Evolutionary conservation across 35 echinoderm and acorn worm genomes (phyloP).

Genomic region (Ptychodera flava): DNA sequence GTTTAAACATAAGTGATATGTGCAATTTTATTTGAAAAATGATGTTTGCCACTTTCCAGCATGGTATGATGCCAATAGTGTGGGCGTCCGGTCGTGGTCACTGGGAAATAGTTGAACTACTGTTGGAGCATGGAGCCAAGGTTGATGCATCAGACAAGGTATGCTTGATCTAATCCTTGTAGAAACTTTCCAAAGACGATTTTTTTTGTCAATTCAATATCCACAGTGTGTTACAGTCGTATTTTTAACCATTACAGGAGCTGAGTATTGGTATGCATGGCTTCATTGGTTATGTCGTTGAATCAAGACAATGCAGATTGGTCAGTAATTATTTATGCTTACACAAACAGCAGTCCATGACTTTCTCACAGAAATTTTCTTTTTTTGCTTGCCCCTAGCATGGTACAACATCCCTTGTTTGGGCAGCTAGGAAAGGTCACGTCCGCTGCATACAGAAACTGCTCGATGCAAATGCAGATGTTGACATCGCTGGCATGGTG

Average conservation of each 20-base stretch:
- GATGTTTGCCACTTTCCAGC: constrained; percentile 40
- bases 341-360: no score
- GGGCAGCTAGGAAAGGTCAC: constrained; percentile 97
- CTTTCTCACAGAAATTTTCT: no score
- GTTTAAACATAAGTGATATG: background rate
- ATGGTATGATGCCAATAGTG: constrained; percentile 97
- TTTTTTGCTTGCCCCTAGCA: no score
- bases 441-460: constrained; percentile 68
- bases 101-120: constrained; percentile 59
- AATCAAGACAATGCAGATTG: no score
- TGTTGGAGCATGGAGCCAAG: constrained; percentile 82
- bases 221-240: no score
- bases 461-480: constrained; percentile 83
- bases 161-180: no score
- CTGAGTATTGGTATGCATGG: no score
- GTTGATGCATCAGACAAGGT: constrained; percentile 95
- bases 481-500: constrained; percentile 97
- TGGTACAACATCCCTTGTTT: constrained; percentile 92
- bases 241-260: no score
- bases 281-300: no score
- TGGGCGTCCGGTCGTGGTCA: constrained; percentile 92
- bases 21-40: background rate
- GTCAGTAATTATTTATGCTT: no score
- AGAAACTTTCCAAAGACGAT: no score
- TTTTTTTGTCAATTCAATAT: no score